Base-by-base conservation (phyloP, 2,888 invertebrate species). In the Strigamia crassipes region DNA sequence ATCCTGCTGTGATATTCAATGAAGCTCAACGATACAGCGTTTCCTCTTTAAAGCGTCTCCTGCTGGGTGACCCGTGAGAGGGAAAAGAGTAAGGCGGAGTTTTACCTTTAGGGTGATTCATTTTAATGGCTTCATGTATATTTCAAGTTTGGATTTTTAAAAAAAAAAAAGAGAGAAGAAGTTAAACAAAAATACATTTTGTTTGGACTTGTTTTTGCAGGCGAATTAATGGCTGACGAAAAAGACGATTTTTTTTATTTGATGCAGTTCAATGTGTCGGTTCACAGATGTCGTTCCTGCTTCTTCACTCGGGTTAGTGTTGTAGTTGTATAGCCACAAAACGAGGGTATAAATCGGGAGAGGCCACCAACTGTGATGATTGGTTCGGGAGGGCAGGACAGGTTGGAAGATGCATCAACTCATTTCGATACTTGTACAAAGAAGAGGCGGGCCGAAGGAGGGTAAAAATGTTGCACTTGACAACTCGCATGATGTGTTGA, bases 81-180 rank as follows among this genome's bases (percentile, higher is more conserved):
- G 73, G 73, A 73, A 73, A 73, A 73, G 73, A 73, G 73, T 73
- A 73, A 73, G 73, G 73, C 73, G 73, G 73, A 73, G 73, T 73
- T 73, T n/a, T 31, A 73, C 73, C 73, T 73, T 12, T 31, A 31
- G 73, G 73, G 73, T 31, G 31, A 73, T 31, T 73, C 73, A 73
- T 73, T 31, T 73, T 31, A 56, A 56, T 56, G 56, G 18, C 56
- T 46, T 46, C 46, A 13, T 46, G 15, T 13, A 15, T n/a, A 46
- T n/a, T 46, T n/a, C 3, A n/a, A n/a, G 46, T 46, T 27, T n/a
- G n/a, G n/a, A 5, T 46, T 46, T n/a, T n/a, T n/a, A n/a, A n/a
- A n/a, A n/a, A n/a, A n/a, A n/a, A n/a, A 13, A 4, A 15, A n/a
- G 3, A 56, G 18, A 56, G n/a, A 56, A 56, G 9, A 46, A 46